These are phyloP conservation scores for Nerophis lumbriciformis DNA, from an alignment of 2,113 vertebrate genomes.

Conservation along the genomic window DNA sequence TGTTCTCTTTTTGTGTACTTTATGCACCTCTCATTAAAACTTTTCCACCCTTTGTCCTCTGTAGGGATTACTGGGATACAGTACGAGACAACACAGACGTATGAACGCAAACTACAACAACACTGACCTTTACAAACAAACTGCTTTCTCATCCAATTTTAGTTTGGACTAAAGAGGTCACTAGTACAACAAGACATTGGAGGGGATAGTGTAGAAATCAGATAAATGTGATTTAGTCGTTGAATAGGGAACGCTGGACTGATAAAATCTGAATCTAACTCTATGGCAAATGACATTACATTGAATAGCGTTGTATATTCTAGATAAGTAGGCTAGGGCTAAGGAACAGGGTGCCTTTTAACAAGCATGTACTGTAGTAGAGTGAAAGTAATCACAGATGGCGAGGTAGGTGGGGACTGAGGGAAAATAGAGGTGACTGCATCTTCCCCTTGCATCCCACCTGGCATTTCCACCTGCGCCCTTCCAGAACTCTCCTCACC, in stretches of 20 bases:
- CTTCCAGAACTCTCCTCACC: conserved; percentile 24
- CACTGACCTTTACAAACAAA: neutral
- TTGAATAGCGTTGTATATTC: too few relatives aligned
- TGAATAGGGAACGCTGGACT: too few relatives aligned
- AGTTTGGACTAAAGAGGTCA: too few relatives aligned
- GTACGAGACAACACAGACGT: neutral
- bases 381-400: conserved; percentile 18
- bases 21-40: conserved; percentile 17
- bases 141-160: neutral
- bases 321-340: neutral
- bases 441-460: conserved; percentile 40
- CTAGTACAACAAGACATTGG: too few relatives aligned
- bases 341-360: conserved; percentile 7
- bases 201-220: too few relatives aligned
- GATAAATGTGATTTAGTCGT: too few relatives aligned
- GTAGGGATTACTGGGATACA: conserved; percentile 14
- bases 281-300: too few relatives aligned
- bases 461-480: conserved; percentile 50
- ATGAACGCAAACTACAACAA: neutral
- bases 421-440: conserved; percentile 45
- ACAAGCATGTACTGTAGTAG: neutral
- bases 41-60: neutral
- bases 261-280: too few relatives aligned
- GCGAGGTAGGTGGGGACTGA: conserved; percentile 2
- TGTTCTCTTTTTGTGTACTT: conserved; percentile 11